These are phyloP conservation scores for Epiblema foenella DNA, from an alignment of 2,888 invertebrate species.

Conservation along the genomic window DNA sequence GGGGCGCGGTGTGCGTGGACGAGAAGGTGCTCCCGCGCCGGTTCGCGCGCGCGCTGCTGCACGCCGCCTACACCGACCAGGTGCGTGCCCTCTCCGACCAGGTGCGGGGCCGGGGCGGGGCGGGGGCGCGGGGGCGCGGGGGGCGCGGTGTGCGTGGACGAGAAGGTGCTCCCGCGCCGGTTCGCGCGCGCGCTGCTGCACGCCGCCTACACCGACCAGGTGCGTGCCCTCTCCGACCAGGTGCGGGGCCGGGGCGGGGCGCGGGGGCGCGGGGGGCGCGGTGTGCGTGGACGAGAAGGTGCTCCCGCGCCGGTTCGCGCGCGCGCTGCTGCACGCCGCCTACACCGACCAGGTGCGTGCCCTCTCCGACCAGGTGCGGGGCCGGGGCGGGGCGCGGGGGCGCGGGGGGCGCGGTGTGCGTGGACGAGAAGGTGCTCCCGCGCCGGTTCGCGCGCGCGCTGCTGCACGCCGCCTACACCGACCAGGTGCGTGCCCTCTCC, in stretches of 20 bases:
- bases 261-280: too few species aligned
- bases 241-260: too few species aligned
- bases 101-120: too few species aligned
- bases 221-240: too few species aligned
- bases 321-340: slow-evolving; percentile 95
- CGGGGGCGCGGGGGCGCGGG: too few species aligned
- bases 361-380: too few species aligned
- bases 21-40: slow-evolving; percentile 96
- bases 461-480: slow-evolving; percentile 95
- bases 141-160: slow-evolving; percentile 88
- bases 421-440: slow-evolving; percentile 97
- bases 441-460: slow-evolving; percentile 95
- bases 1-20: slow-evolving; percentile 87
- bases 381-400: too few species aligned
- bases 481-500: slow-evolving; percentile 73
- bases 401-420: slow-evolving; percentile 73
- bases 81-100: too few species aligned
- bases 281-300: slow-evolving; percentile 94
- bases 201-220: slow-evolving; percentile 92
- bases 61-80: slow-evolving; percentile 93
- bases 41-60: slow-evolving; percentile 95
- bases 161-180: slow-evolving; percentile 95
- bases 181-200: slow-evolving; percentile 96
- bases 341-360: slow-evolving; percentile 88
- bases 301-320: slow-evolving; percentile 95